Evolutionary conservation across 35 echinoderm and acorn worm species (phyloP).

Genomic region (Anneissia japonica): DNA sequence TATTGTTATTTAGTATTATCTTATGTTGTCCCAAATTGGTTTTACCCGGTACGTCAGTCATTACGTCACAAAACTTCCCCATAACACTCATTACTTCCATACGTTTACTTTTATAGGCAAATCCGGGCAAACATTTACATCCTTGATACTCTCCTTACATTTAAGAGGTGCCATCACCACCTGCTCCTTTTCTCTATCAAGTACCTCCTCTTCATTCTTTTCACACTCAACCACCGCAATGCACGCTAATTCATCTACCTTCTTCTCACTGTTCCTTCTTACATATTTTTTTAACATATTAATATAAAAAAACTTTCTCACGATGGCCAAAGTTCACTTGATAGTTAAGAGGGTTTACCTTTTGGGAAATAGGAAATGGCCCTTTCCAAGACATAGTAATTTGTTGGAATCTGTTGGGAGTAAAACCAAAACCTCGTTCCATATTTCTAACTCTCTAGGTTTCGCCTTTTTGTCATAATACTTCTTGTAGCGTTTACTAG

Average conservation of each 20-base stretch:
- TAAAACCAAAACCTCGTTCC: slow-evolving; percentile 40
- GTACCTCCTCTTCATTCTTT: background rate
- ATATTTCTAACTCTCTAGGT: slow-evolving; percentile 14
- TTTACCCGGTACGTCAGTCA: background rate
- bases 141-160: background rate
- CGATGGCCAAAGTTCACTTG: slow-evolving; percentile 14
- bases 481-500: background rate
- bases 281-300: slow-evolving; percentile 25
- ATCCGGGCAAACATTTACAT: background rate
- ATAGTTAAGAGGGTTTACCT: slow-evolving; percentile 17
- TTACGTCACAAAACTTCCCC: no score
- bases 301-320: slow-evolving; percentile 28
- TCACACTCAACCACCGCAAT: background rate
- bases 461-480: slow-evolving; percentile 43
- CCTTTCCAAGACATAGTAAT: slow-evolving; percentile 34
- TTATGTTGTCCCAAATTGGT: background rate
- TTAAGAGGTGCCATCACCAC: background rate
- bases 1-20: slow-evolving; percentile 6
- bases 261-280: background rate
- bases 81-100: background rate
- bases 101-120: background rate
- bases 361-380: background rate
- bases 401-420: slow-evolving; percentile 18
- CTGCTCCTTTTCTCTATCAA: background rate
- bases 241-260: background rate